A percentile compares a stretch with the other conserved stretches of the same genome.
These are phyloP conservation scores for Sebastes melanostomus DNA, from an alignment of 2,797 vertebrate genomes.

Conservation along the genomic window DNA sequence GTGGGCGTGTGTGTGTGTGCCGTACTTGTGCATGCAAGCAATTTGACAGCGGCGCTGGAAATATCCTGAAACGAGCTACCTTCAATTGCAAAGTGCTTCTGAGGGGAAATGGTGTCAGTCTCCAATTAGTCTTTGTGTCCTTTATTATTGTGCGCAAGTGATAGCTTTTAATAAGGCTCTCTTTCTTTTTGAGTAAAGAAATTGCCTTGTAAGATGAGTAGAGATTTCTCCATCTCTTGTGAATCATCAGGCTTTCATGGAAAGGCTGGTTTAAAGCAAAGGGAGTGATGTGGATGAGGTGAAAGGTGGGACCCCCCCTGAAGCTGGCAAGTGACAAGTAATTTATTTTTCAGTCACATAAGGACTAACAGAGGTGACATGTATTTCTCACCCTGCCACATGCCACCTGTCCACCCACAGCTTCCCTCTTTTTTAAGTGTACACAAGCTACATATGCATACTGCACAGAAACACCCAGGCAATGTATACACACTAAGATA, in stretches of 20 bases:
- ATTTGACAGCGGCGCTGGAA: slow-evolving; percentile 16
- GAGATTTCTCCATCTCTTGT: slow-evolving; percentile 18
- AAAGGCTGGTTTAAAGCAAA: slow-evolving; percentile 14
- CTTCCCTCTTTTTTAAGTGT: neutral
- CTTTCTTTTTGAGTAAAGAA: slow-evolving; percentile 35
- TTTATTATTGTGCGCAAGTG: slow-evolving; percentile 10
- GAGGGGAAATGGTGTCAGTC: slow-evolving; percentile 27
- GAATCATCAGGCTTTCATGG: slow-evolving; percentile 32
- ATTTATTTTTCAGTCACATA: slow-evolving; percentile 45
- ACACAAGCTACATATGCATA: neutral
- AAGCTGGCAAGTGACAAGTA: slow-evolving; percentile 21
- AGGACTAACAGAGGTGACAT: slow-evolving; percentile 23
- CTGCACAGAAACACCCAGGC: neutral
- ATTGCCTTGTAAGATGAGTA: slow-evolving; percentile 24
- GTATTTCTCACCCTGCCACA: slow-evolving; percentile 32
- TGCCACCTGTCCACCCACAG: slow-evolving; percentile 28
- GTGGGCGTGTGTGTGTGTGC: neutral
- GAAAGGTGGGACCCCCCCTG: slow-evolving; percentile 2
- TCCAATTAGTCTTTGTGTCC: slow-evolving; percentile 22
- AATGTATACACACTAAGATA: neutral
- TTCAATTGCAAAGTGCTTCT: slow-evolving; percentile 28
- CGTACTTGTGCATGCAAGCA: neutral
- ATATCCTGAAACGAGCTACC: slow-evolving; percentile 21
- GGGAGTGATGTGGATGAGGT: neutral
- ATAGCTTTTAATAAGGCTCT: slow-evolving; percentile 49